phyloP scores from a whole-genome alignment of 2,797 vertebrate species.

The Coilia nasus region DNA sequence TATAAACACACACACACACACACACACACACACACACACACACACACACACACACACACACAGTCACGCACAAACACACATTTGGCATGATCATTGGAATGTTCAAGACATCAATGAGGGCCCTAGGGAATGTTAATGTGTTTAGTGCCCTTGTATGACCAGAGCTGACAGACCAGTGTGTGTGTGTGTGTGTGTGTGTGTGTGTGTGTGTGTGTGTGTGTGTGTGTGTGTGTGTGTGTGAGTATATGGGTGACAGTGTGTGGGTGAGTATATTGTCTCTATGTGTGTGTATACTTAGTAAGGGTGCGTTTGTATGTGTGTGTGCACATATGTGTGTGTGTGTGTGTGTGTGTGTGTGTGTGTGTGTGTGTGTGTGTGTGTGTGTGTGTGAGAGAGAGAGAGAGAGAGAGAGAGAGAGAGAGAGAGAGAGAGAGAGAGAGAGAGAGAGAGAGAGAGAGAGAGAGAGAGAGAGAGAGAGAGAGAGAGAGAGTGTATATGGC shows the following conservation, averaged over 20 bases:
- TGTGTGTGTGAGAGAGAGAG: not conserved
- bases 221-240: constrained; percentile 9
- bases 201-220: not conserved
- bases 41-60: not conserved
- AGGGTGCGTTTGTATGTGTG: not conserved
- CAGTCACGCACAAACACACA: not conserved
- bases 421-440: too few species aligned
- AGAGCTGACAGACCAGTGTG: not conserved
- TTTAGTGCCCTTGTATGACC: not conserved
- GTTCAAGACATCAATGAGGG: not conserved
- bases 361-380: not conserved
- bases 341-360: too few species aligned
- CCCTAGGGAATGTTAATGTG: not conserved
- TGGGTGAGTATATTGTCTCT: not conserved
- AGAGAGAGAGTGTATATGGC: too few species aligned
- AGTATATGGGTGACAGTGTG: too few species aligned
- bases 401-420: too few species aligned
- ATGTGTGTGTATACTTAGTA: not conserved
- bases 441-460: too few species aligned
- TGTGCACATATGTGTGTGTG: too few species aligned
- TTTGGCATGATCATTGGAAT: not conserved
- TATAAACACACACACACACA: not conserved
- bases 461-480: too few species aligned
- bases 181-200: not conserved
- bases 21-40: not conserved